These are phyloP conservation scores for Atrina japonica DNA, from an alignment of 2,888 invertebrate species.

Conservation along the genomic window DNA sequence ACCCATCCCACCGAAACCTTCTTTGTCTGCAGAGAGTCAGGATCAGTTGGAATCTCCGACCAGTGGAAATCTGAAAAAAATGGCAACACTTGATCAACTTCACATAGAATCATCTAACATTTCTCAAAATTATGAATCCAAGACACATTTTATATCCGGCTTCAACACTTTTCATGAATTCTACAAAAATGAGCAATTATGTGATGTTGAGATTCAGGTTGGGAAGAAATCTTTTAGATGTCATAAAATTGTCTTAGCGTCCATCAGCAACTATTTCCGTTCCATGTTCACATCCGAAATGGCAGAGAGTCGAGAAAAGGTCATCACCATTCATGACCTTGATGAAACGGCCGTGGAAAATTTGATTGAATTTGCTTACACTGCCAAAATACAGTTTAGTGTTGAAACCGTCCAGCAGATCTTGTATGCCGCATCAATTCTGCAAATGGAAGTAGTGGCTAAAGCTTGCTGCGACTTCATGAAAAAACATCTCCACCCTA, in stretches of 20 bases:
- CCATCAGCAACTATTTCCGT: conserved; percentile 81
- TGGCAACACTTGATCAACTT: conserved; percentile 32
- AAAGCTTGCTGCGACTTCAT: conserved; percentile 81
- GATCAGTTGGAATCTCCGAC: conserved; percentile 8
- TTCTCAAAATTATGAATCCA: conserved; percentile 52
- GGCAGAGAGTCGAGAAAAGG: conserved; percentile 76
- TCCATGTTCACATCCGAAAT: conserved; percentile 82
- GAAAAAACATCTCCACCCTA: conserved; percentile 79
- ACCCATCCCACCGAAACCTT: conserved; percentile 39
- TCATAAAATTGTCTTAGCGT: conserved; percentile 81
- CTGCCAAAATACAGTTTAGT: conserved; percentile 79
- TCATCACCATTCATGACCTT: conserved; percentile 78
- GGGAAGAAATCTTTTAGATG: conserved; percentile 74
- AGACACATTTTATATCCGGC: conserved; percentile 57
- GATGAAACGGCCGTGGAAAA: conserved; percentile 76
- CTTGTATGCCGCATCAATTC: conserved; percentile 81
- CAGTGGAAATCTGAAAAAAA: conserved; percentile 25
- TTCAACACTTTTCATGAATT: conserved; percentile 71
- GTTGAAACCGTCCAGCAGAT: conserved; percentile 81
- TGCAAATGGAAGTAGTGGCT: conserved; percentile 81
- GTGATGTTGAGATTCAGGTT: conserved; percentile 78
- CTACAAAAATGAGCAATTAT: conserved; percentile 72
- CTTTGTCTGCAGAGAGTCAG: not conserved
- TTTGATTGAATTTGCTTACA: conserved; percentile 81
- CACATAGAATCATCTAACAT: conserved; percentile 14